Percentiles rank a stretch among this genome's conserved stretches.
Conservation (phyloP, 2,888 invertebrate species). For the Myopa tessellatipennis region DNA sequence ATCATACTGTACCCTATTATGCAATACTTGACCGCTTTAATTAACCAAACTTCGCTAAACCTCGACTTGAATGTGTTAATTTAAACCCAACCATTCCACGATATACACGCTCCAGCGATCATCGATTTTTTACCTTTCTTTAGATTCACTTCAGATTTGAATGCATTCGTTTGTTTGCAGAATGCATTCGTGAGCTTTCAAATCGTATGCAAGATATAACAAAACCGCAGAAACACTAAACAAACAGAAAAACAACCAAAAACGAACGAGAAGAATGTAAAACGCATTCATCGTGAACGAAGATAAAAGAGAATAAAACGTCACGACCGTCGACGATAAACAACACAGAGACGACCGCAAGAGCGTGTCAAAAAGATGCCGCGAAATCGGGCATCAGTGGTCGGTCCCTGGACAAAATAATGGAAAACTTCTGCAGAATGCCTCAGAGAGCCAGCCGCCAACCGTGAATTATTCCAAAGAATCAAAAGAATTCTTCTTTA, state of each 20-base stretch:
- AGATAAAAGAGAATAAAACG: not conserved
- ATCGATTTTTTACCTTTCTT: not conserved
- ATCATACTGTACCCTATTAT: too few species aligned
- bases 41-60: not conserved
- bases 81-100: not conserved
- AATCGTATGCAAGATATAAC: not conserved
- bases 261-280: not conserved
- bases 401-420: not conserved
- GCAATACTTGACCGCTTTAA: too few species aligned
- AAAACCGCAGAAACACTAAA: not conserved
- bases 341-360: not conserved
- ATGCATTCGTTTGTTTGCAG: too few species aligned
- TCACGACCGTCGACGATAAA: not conserved
- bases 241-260: not conserved
- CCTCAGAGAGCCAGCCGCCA: too few species aligned
- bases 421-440: too few species aligned
- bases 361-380: not conserved
- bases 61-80: not conserved
- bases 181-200: too few species aligned
- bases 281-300: slow-evolving; percentile 23
- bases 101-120: not conserved
- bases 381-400: not conserved
- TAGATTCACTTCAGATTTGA: not conserved
- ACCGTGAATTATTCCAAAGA: not conserved
- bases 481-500: not conserved